Conservation (phyloP, 2,113 vertebrate genomes). For the Actenoides hombroni region DNA sequence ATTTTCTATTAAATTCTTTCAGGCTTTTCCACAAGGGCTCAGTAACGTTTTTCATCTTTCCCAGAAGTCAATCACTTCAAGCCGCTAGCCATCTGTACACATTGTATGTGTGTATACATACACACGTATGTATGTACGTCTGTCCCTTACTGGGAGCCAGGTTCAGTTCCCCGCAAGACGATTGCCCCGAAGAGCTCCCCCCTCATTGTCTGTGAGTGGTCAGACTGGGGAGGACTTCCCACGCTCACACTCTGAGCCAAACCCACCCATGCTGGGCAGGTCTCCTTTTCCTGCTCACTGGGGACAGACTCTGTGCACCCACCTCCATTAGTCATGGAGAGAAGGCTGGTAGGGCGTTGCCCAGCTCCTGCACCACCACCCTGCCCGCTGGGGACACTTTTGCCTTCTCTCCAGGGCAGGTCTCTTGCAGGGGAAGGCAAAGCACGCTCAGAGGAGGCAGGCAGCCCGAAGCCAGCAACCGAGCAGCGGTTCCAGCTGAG, state of each 20-base stretch:
- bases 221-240: accelerated
- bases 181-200: neutral
- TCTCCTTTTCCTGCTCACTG: neutral
- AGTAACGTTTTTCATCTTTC: slow-evolving; percentile 49
- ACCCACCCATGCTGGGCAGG: neutral
- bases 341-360: neutral
- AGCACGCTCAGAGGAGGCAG: neutral
- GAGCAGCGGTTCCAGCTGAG: neutral
- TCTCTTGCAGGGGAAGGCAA: neutral
- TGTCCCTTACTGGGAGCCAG: neutral
- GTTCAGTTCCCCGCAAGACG: neutral
- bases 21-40: slow-evolving; percentile 43
- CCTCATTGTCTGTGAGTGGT: accelerated
- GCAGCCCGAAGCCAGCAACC: neutral
- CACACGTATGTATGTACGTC: accelerated
- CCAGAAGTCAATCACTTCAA: slow-evolving; percentile 47
- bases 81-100: neutral
- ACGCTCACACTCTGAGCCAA: neutral
- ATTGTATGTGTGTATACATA: neutral
- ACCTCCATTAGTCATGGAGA: accelerated
- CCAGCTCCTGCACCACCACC: accelerated
- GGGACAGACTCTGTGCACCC: neutral
- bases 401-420: neutral
- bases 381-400: neutral
- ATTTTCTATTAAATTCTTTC: slow-evolving; percentile 66